A percentile compares a stretch with the other conserved stretches of the same genome.
These are phyloP conservation scores for Orthonyx spaldingii DNA, from an alignment of 2,113 vertebrate species.

Conservation along the genomic window DNA sequence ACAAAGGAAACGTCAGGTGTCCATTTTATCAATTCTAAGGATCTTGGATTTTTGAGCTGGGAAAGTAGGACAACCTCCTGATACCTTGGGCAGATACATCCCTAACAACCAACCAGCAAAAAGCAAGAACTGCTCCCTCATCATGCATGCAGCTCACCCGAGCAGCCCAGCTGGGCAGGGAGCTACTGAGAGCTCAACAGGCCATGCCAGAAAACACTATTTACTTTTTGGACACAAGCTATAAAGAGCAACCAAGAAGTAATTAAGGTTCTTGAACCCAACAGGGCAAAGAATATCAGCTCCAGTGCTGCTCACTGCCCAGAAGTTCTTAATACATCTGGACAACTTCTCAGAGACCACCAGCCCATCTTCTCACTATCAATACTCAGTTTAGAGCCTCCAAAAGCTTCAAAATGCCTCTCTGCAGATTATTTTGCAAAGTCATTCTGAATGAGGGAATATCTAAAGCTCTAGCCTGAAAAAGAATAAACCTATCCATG, in stretches of 20 bases:
- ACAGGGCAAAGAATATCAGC: neutral
- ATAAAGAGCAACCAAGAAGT: conserved; percentile 11
- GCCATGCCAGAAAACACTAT: conserved; percentile 6
- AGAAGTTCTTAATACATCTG: neutral
- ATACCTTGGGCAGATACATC: conserved; percentile 13
- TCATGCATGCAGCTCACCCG: conserved; percentile 10
- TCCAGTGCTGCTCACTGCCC: neutral
- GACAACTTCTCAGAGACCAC: neutral
- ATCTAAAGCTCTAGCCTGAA: neutral
- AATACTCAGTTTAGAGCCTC: neutral
- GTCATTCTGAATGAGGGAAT: neutral
- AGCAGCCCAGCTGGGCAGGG: conserved; percentile 46
- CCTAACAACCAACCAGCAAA: neutral
- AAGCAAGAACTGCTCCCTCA: neutral
- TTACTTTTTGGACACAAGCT: conserved; percentile 5
- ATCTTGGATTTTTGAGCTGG: neutral
- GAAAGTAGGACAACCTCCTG: conserved; percentile 27
- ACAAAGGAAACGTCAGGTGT: neutral
- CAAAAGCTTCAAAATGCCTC: neutral
- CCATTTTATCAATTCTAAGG: neutral
- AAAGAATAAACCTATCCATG: neutral
- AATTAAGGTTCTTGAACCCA: conserved; percentile 10
- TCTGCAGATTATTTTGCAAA: neutral
- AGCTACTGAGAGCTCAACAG: conserved; percentile 7
- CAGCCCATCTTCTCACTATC: neutral